Percentiles rank a stretch among this genome's conserved stretches.
These are phyloP conservation scores for Sclerurus mexicanus DNA, from an alignment of 2,113 vertebrate genomes.

Conservation along the genomic window DNA sequence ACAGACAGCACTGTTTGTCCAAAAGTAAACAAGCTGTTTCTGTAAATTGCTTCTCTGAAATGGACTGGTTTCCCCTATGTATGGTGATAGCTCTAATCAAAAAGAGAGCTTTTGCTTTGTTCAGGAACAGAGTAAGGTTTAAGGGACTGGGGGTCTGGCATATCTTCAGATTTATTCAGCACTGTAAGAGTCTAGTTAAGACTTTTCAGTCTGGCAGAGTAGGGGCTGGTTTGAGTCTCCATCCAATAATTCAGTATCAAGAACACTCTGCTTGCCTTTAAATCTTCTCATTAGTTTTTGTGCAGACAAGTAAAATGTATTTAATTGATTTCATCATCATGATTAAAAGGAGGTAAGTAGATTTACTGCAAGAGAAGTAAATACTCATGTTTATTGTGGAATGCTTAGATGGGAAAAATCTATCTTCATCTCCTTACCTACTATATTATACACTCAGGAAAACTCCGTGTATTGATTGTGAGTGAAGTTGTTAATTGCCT, in stretches of 20 bases:
- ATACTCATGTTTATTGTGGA: not conserved
- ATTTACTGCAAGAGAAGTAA: not conserved
- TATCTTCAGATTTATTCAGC: not conserved
- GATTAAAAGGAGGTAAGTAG: not conserved
- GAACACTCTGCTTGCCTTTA: not conserved
- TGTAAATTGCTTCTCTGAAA: slow-evolving; percentile 8
- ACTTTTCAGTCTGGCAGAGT: not conserved
- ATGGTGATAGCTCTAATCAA: not conserved
- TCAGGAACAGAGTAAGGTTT: not conserved
- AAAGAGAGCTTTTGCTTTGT: not conserved
- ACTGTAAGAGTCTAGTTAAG: not conserved
- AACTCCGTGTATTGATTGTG: not conserved
- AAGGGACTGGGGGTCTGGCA: not conserved
- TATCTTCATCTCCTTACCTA: slow-evolving; percentile 1
- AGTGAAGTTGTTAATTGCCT: slow-evolving; percentile 1
- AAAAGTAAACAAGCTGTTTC: slow-evolving; percentile 22
- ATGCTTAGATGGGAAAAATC: not conserved
- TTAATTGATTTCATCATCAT: slow-evolving; percentile 5
- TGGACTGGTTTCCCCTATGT: not conserved
- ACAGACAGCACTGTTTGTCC: not conserved
- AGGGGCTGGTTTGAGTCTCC: not conserved
- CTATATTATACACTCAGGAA: not conserved
- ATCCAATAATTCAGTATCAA: not conserved
- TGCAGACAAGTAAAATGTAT: not conserved
- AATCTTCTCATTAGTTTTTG: not conserved